Base-by-base conservation (phyloP, 53 echinoderm and acorn worm species). In the Actinopyga echinites region DNA sequence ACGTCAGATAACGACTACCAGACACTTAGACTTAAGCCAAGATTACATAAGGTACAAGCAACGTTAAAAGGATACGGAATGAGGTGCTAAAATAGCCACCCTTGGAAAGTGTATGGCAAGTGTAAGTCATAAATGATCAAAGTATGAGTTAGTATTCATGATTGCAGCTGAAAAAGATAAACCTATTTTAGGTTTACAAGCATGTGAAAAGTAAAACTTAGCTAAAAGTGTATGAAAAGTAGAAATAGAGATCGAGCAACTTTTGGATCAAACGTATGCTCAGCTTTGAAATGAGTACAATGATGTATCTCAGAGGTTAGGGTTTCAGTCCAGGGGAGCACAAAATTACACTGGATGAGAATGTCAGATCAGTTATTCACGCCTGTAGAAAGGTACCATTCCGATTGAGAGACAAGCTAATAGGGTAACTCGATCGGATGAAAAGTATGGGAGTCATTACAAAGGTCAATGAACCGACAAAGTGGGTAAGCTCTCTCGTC, bases 401-500 rank as follows among this genome's bases (percentile, higher is more conserved):
- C 22, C 82, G 5, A 5, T 9, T 45, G 22, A 21, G 49, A 4
- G 33, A 57, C 13, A 58, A 81, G 22, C 34, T 80, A 22, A 80
- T 57, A 28, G 13, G 15, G 32, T 59, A 81, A 34, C 82, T 81
- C 6, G 61, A 59, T 29, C 33, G 63, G 15, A 81, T 81, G 82
- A 30, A 81, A 62, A 58, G n/a, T 30, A 15, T 44, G 53, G 66
- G 56, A 12, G 66, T 80, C 19, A 52, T 80, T 23, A 40, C 42
- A 26, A 20, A 31, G 30, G 58, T 68, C 17, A 65, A 82, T 13
- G 36, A 38, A 55, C 87, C 87, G n/a, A 68, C 87, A 31, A 77
- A 89, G 26, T 89, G 89, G 89, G 84, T 84, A 6, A 32, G 21
- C 37, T 75, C 52, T 28, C 43, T 84, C 10, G 65, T 78, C 22